Percentiles rank a stretch among this genome's conserved stretches.
These are phyloP conservation scores for Gymnarchus niloticus DNA, from an alignment of 2,113 vertebrate genomes.

Conservation along the genomic window DNA sequence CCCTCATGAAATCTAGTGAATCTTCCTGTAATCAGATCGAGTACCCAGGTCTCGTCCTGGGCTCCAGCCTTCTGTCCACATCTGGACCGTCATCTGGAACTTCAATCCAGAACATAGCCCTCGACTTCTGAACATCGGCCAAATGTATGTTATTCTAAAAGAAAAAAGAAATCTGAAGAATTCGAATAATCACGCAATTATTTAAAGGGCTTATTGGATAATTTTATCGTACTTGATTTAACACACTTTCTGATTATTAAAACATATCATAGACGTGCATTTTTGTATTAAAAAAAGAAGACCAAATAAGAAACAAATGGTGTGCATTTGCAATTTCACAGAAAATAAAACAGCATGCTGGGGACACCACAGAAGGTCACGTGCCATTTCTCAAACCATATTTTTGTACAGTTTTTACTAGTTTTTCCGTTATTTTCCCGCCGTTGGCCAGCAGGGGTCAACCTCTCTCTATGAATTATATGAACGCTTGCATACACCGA, in stretches of 20 bases:
- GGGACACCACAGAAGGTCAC: background rate
- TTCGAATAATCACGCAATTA: background rate
- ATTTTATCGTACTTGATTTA: background rate
- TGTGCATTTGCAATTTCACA: background rate
- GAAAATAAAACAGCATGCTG: too few relatives aligned
- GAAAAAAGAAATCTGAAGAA: slow-evolving; percentile 18
- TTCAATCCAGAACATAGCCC: too few relatives aligned
- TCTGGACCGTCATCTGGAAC: too few relatives aligned
- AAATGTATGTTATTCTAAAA: slow-evolving; percentile 25
- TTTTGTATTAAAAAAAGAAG: background rate
- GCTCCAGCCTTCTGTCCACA: too few relatives aligned
- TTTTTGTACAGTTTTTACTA: background rate
- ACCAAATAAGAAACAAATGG: background rate
- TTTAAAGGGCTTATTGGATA: background rate
- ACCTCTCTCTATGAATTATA: slow-evolving; percentile 60
- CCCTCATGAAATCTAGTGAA: background rate
- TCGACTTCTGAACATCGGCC: background rate
- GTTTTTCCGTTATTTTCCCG: background rate
- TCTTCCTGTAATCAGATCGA: background rate
- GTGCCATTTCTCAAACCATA: background rate
- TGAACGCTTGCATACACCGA: slow-evolving; percentile 35
- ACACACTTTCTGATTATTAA: background rate
- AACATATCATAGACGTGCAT: background rate
- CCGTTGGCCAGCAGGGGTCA: slow-evolving; percentile 63
- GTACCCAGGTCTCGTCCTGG: background rate